phyloP scores from a whole-genome alignment of 2,797 vertebrate genomes.

The Mustela erminea region DNA sequence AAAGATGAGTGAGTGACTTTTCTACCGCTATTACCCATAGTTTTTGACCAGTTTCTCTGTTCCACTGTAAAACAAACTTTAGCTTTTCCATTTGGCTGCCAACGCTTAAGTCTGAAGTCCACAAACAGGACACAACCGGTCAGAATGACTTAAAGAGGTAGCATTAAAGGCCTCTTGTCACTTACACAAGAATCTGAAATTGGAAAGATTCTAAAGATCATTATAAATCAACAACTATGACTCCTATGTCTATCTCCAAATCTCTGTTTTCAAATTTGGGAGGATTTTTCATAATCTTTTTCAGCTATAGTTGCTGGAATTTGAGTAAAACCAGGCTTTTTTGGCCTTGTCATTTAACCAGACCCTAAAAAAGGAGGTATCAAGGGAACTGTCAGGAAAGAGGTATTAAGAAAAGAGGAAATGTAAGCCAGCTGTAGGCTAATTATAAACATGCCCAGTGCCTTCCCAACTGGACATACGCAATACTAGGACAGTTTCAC shows the following conservation, averaged over 20 bases:
- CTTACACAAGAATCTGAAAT: neutral
- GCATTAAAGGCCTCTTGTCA: neutral
- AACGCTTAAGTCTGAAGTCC: neutral
- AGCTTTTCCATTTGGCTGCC: neutral
- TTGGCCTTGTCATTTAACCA: neutral
- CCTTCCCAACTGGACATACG: neutral
- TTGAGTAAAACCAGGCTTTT: slow-evolving; percentile 29
- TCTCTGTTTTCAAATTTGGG: neutral
- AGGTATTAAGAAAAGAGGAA: neutral
- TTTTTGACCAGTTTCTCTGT: slow-evolving; percentile 32
- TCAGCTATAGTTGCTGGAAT: neutral
- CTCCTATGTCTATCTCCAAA: neutral
- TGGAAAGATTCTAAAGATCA: slow-evolving; percentile 25
- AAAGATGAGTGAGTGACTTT: neutral
- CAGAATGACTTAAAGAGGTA: neutral
- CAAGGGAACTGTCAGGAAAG: neutral
- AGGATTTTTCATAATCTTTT: neutral
- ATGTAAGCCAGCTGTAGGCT: neutral
- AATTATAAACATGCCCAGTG: neutral
- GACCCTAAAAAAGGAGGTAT: neutral
- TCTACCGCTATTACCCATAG: neutral
- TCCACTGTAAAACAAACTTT: neutral
- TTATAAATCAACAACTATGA: neutral
- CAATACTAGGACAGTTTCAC: neutral
- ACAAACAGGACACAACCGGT: neutral